Conservation (phyloP, 1,140 invertebrate species). For the Lucilia cuprina region DNA sequence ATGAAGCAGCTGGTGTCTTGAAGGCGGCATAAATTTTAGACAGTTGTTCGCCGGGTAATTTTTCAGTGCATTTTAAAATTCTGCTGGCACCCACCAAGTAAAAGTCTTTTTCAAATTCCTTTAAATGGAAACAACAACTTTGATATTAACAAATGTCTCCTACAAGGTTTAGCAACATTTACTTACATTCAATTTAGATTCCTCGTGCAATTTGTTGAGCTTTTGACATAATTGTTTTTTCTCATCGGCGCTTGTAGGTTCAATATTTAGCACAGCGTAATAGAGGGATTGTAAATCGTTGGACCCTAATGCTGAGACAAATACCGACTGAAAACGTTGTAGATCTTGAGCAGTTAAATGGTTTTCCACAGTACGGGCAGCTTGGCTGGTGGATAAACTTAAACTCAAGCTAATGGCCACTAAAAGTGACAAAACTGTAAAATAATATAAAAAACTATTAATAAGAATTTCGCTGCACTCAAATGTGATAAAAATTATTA, state of each 20-base stretch:
- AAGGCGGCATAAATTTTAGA: slow-evolving; percentile 50
- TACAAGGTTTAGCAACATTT: no score
- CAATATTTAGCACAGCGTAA: slow-evolving; percentile 54
- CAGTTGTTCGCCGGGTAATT: slow-evolving; percentile 49
- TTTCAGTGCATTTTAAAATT: slow-evolving; percentile 49
- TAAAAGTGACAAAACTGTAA: slow-evolving; percentile 46
- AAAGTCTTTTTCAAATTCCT: slow-evolving; percentile 61
- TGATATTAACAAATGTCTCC: not conserved
- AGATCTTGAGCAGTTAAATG: slow-evolving; percentile 53
- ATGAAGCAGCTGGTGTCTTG: slow-evolving; percentile 44
- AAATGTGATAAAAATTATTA: not conserved
- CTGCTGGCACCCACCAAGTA: slow-evolving; percentile 57
- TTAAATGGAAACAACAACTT: not conserved
- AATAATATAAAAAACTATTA: not conserved
- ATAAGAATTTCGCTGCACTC: not conserved
- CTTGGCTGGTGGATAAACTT: slow-evolving; percentile 42
- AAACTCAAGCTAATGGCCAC: slow-evolving; percentile 43
- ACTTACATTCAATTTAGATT: slow-evolving; percentile 60
- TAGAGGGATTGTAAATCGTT: slow-evolving; percentile 58
- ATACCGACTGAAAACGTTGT: slow-evolving; percentile 57
- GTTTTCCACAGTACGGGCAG: slow-evolving; percentile 51
- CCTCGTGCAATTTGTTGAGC: slow-evolving; percentile 46
- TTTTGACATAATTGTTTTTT: slow-evolving; percentile 52
- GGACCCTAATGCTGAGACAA: slow-evolving; percentile 55
- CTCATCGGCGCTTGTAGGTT: slow-evolving; percentile 47